Evolutionary conservation across 2,888 invertebrate species (phyloP).

Genomic region (Nymphalis c-album): DNA sequence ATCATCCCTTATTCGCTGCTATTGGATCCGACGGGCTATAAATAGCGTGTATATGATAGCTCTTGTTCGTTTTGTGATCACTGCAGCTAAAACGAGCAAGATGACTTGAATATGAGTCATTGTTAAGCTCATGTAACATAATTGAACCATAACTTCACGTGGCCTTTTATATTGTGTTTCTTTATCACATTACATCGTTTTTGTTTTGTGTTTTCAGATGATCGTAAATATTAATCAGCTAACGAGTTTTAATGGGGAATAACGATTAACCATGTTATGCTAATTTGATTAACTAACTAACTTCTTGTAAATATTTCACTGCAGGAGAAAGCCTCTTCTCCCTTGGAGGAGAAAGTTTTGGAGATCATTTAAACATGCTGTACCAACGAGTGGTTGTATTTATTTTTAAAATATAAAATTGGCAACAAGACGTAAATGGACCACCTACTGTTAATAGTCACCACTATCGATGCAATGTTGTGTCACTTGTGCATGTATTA

Average conservation of each 20-base stretch:
- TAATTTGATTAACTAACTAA: no score
- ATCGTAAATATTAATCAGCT: background rate
- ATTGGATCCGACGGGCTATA: conserved; percentile 40
- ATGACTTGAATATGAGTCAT: conserved; percentile 36
- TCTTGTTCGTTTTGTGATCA: conserved; percentile 35
- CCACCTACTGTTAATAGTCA: no score
- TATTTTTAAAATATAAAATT: no score
- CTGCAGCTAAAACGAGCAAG: conserved; percentile 32
- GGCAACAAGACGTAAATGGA: no score
- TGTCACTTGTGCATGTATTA: no score
- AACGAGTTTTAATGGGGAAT: background rate
- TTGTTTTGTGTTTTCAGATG: background rate
- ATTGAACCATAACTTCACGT: conserved; percentile 30
- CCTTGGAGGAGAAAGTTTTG: no score
- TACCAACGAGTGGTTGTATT: no score
- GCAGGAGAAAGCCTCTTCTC: no score
- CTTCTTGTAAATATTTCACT: no score
- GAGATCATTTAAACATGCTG: no score
- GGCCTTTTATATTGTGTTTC: conserved; percentile 12
- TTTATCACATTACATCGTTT: background rate
- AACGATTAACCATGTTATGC: no score
- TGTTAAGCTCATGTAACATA: conserved; percentile 18
- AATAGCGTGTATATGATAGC: conserved; percentile 30
- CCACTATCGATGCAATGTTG: no score
- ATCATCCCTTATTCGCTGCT: conserved; percentile 39